These are phyloP conservation scores for Bubalus kerabau DNA, from an alignment of 2,113 vertebrate species.

Conservation along the genomic window DNA sequence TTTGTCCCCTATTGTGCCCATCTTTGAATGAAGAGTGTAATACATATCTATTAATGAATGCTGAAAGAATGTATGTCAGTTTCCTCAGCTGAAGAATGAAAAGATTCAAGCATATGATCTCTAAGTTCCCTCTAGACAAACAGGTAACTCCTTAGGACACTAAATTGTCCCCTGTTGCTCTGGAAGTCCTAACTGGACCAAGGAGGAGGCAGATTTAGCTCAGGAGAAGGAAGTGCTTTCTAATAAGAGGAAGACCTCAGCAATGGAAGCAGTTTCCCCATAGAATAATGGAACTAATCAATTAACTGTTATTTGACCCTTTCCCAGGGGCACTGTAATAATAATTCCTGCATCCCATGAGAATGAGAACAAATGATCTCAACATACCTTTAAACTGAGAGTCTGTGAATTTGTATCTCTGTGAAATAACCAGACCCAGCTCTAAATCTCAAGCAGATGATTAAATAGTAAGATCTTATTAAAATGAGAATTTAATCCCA, in stretches of 20 bases:
- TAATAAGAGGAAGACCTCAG: background rate
- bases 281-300: background rate
- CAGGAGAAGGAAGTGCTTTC: background rate
- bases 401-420: background rate
- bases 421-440: background rate
- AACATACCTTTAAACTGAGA: background rate
- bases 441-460: background rate
- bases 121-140: background rate
- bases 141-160: background rate
- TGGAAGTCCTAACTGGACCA: background rate
- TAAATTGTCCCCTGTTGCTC: background rate
- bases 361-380: background rate
- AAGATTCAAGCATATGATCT: background rate
- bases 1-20: background rate
- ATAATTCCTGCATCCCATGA: background rate
- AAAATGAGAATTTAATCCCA: background rate
- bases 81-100: background rate
- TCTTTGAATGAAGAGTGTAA: background rate
- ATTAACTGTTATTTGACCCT: background rate
- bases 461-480: background rate
- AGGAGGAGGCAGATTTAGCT: background rate
- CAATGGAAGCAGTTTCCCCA: background rate
- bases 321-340: background rate
- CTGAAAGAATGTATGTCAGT: background rate
- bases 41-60: background rate